Conservation (phyloP, 2,888 invertebrate species). For the Aspidiotus destructor region DNA sequence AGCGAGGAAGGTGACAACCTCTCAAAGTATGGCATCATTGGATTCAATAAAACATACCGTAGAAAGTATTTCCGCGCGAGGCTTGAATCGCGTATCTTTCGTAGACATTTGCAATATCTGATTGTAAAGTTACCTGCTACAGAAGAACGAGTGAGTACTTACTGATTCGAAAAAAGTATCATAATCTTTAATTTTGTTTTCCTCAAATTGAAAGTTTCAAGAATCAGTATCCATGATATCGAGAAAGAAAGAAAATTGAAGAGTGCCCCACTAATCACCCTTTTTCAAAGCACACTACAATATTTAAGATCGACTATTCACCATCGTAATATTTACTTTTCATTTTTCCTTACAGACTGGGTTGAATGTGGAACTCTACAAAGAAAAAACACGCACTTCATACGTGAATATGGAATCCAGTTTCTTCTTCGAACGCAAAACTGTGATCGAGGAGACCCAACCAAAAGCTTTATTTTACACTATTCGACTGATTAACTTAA, state of each 20-base stretch:
- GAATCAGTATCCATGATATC: background rate
- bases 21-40: slow-evolving; percentile 14
- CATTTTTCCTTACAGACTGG: slow-evolving; percentile 14
- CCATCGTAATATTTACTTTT: background rate
- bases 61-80: slow-evolving; percentile 17
- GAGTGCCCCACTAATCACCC: background rate
- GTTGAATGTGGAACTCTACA: slow-evolving; percentile 16
- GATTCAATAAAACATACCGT: slow-evolving; percentile 21
- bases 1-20: slow-evolving; percentile 24
- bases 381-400: background rate
- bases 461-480: slow-evolving; percentile 17
- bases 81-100: slow-evolving; percentile 2
- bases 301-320: background rate
- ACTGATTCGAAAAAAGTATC: background rate
- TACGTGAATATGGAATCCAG: slow-evolving; percentile 4
- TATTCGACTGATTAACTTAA: slow-evolving; percentile 7
- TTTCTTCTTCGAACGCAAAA: slow-evolving; percentile 14
- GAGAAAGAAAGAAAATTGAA: background rate
- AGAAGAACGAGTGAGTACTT: slow-evolving; percentile 8
- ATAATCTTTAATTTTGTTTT: no score
- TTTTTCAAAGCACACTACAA: no score
- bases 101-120: background rate
- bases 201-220: no score
- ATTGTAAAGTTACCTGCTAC: slow-evolving; percentile 11
- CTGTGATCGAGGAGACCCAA: slow-evolving; percentile 15